phyloP scores from a whole-genome alignment of 2,113 vertebrate genomes.

The Salvelinus sp. region DNA sequence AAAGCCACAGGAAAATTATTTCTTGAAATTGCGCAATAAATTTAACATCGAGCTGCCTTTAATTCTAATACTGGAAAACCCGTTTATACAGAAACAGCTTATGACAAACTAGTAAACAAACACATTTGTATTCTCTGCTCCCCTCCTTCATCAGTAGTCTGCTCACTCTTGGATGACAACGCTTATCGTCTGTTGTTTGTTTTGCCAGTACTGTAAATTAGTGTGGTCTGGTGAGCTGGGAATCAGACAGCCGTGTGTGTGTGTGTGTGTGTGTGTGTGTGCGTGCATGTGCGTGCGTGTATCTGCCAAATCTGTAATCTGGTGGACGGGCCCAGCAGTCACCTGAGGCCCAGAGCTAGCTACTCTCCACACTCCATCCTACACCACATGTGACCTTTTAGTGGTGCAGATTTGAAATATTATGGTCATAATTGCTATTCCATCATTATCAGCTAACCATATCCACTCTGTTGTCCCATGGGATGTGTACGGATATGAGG shows the following conservation, averaged over 20 bases:
- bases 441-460: conserved; percentile 49
- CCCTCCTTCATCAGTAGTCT: conserved; percentile 43
- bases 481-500: conserved; percentile 41
- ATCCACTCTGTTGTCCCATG: conserved; percentile 28
- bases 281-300: not conserved
- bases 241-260: not conserved
- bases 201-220: conserved; percentile 25
- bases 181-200: conserved; percentile 40
- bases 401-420: conserved; percentile 10
- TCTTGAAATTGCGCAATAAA: too few species aligned
- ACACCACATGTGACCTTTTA: not conserved
- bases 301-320: too few species aligned
- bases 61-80: too few species aligned
- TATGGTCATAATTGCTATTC: conserved; percentile 44
- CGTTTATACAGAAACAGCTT: too few species aligned
- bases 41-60: too few species aligned
- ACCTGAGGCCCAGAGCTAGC: too few species aligned
- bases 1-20: too few species aligned
- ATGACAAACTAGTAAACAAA: too few species aligned
- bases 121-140: conserved; percentile 28
- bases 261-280: not conserved
- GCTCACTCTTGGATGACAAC: conserved; percentile 34
- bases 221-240: conserved; percentile 20
- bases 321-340: too few species aligned
- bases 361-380: conserved; percentile 40